Conservation (phyloP, 2,113 vertebrate genomes). For the Megalops atlanticus region DNA sequence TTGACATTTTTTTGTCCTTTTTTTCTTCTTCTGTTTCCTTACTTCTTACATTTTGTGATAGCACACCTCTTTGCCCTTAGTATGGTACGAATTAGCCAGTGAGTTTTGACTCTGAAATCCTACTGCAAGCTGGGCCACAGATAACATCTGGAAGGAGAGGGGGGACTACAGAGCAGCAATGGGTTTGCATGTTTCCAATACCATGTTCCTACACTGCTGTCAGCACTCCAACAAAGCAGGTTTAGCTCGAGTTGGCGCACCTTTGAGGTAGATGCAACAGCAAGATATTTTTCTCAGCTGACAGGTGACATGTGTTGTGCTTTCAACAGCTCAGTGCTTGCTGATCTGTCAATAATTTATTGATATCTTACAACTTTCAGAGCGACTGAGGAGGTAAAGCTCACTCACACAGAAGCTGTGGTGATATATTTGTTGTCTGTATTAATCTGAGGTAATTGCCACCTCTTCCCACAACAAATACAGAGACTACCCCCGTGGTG, state of each 20-base stretch:
- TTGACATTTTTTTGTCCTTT: not conserved
- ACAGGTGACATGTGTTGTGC: not conserved
- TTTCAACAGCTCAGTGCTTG: not conserved
- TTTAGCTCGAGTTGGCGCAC: not conserved
- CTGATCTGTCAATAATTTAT: not conserved
- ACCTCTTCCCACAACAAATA: no score
- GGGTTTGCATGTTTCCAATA: not conserved
- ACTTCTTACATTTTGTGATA: slow-evolving; percentile 5
- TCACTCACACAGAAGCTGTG: no score
- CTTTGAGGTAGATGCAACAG: not conserved
- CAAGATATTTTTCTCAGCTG: not conserved
- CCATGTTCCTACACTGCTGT: not conserved
- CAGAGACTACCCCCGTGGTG: no score
- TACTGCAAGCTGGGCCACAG: not conserved
- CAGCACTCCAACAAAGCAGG: not conserved
- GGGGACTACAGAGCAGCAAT: not conserved
- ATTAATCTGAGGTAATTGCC: not conserved
- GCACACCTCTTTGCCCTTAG: not conserved
- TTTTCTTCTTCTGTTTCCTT: not conserved
- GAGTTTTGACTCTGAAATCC: not conserved
- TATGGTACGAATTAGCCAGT: not conserved
- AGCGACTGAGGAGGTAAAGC: not conserved
- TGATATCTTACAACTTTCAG: not conserved
- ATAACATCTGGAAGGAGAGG: not conserved
- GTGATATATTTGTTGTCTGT: no score